Conservation (phyloP, 2,888 invertebrate species). For the Branchinecta sandiegonensis region DNA sequence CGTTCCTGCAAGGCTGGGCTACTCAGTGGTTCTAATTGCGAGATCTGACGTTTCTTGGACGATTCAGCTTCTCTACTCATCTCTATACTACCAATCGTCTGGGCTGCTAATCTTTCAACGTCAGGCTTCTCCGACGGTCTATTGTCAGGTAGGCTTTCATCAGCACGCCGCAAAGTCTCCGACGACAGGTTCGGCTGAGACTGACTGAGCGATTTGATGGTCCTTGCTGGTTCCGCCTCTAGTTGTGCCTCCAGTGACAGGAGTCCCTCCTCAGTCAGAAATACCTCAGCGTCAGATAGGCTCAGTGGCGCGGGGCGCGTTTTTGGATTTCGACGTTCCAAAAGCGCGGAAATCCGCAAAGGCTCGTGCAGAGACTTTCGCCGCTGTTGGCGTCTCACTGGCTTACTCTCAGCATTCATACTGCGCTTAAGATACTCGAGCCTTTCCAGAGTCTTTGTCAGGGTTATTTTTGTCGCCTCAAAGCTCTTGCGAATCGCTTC, state of each 20-base stretch:
- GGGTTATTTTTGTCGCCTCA: too few species aligned
- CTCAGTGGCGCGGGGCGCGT: constrained; percentile 21
- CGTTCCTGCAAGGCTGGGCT: too few species aligned
- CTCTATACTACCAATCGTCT: not conserved
- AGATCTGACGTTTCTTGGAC: too few species aligned
- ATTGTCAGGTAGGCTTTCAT: not conserved
- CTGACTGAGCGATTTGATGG: not conserved
- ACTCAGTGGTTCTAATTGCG: too few species aligned
- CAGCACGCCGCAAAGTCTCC: constrained; percentile 1
- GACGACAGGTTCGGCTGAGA: not conserved
- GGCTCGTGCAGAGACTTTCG: too few species aligned
- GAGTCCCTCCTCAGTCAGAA: constrained; percentile 6
- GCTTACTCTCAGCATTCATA: too few species aligned
- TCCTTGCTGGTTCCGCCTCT: not conserved
- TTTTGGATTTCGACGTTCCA: constrained; percentile 17
- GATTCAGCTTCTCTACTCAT: too few species aligned
- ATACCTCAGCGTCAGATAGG: constrained; percentile 22
- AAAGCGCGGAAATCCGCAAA: not conserved
- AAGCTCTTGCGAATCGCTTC: too few species aligned
- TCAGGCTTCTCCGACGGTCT: not conserved
- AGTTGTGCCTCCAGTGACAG: not conserved
- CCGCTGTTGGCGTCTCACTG: too few species aligned
- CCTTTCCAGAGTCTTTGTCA: too few species aligned
- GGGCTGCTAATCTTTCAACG: not conserved
- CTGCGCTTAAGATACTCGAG: too few species aligned